Evolutionary conservation across 2,888 invertebrate species (phyloP).

Genomic region (Ectemnius lituratus): DNA sequence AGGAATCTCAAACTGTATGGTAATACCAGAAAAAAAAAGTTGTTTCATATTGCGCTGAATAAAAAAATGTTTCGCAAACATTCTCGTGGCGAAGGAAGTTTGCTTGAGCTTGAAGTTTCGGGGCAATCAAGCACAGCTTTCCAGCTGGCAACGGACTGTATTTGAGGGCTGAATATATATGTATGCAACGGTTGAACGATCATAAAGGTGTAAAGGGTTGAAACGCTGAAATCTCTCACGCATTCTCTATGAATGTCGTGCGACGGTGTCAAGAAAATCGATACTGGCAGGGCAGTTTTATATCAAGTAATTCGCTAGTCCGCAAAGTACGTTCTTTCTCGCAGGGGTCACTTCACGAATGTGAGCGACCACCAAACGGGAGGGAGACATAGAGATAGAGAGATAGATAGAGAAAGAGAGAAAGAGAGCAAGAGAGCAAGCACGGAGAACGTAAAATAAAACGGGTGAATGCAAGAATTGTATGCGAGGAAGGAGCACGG

Average conservation of each 20-base stretch:
- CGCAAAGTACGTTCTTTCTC: slow-evolving; percentile 12
- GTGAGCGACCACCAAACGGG: neutral
- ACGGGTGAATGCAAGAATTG: neutral
- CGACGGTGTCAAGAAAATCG: slow-evolving; percentile 38
- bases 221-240: slow-evolving; percentile 31
- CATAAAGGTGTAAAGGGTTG: slow-evolving; percentile 18
- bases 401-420: slow-evolving; percentile 2
- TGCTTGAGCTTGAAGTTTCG: no score
- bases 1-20: no score
- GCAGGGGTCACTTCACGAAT: no score
- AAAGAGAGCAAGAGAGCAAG: neutral
- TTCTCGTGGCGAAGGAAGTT: no score
- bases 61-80: no score
- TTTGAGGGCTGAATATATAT: neutral
- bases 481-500: slow-evolving; percentile 4
- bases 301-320: slow-evolving; percentile 8
- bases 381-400: neutral
- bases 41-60: no score
- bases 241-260: slow-evolving; percentile 9
- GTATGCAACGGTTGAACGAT: neutral
- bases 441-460: slow-evolving; percentile 3
- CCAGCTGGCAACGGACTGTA: neutral
- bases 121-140: no score
- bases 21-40: no score
- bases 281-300: slow-evolving; percentile 34